Percentiles rank a stretch among this genome's conserved stretches.
phyloP scores from a whole-genome alignment of 2,888 invertebrate genomes.

The Leptinotarsa haldemani region DNA sequence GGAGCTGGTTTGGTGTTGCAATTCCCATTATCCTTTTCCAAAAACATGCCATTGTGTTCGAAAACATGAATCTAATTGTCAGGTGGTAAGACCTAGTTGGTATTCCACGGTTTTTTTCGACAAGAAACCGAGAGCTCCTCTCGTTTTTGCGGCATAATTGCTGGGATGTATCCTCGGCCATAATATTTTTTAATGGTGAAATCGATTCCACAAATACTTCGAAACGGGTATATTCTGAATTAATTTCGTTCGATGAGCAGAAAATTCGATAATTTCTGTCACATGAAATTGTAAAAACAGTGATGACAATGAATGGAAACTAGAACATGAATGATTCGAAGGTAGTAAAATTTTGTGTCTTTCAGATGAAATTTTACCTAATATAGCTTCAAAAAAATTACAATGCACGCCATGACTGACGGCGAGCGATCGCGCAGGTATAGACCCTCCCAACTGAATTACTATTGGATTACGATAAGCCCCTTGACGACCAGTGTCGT shows the following conservation, averaged over 20 bases:
- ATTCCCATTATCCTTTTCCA: slow-evolving; percentile 46
- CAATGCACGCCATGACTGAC: too few species aligned
- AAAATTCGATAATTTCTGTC: background rate
- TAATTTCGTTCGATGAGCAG: background rate
- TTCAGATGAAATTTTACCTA: too few species aligned
- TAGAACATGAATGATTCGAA: too few species aligned
- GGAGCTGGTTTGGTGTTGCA: slow-evolving; percentile 38
- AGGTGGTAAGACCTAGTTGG: slow-evolving; percentile 44
- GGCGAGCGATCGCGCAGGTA: too few species aligned
- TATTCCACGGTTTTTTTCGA: slow-evolving; percentile 34
- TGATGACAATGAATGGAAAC: too few species aligned
- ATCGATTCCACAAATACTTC: background rate
- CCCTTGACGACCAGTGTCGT: too few species aligned
- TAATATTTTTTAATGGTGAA: background rate
- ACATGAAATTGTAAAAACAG: too few species aligned
- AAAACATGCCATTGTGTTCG: slow-evolving; percentile 48
- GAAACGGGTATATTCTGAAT: background rate
- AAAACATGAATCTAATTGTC: slow-evolving; percentile 49
- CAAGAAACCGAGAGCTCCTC: slow-evolving; percentile 6
- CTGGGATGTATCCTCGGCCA: background rate
- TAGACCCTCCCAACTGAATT: too few species aligned
- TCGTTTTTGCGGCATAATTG: slow-evolving; percentile 10
- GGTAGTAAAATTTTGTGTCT: too few species aligned
- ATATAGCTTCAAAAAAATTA: too few species aligned
- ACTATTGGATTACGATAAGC: too few species aligned